Evolutionary conservation across 2,113 vertebrate genomes (phyloP), one percentile per base, ranked within the genome.

Genomic region (Pterocles burchelli): DNA sequence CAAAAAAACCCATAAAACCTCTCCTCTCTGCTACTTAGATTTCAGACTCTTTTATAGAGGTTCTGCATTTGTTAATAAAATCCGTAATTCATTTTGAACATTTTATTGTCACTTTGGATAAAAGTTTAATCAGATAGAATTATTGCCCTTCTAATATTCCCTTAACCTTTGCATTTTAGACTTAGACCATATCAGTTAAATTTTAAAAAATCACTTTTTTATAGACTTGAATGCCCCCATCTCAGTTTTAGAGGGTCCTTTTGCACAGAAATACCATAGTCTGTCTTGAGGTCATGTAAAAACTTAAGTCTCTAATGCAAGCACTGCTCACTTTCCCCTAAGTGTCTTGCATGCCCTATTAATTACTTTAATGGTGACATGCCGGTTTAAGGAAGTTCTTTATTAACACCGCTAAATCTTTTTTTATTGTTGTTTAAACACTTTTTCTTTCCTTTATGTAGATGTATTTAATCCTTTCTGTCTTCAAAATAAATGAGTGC

Each of bases 81-180:
- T 92, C 90, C 83, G 90, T 73, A 93, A 97, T 97, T 97, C 95
- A 93, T 96, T 94, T 95, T 88, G 92, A 95, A 88, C 83, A 89
- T 96, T 97, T 97, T 90, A 96, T 91, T 97, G 89, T 95, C 81
- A 80, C 93, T 95, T 95, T 6, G 45, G 89, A 97, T 97, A 95
- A 94, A 97, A 98, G 91, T 97, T 97, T 98, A 98, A 97, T 98
- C 97, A 97, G 96, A 79, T 95, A 96, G 96, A 98, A 96, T 97
- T 94, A 97, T 90, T 95, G 83, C 86, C 96, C 72, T 94, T 96
- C 96, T 96, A 97, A 96, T 98, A 96, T 95, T 93, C 96, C 62
- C 89, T 97, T 98, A 97, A 98, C 97, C 97, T 98, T 98, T 97
- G 82, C 90, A 85, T 96, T 97, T 92, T 63, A 81, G 90, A 93